Evolutionary conservation across 2,113 vertebrate species (phyloP), one percentile per base, ranked within the genome.

Genomic region (Seriola aureovittata): DNA sequence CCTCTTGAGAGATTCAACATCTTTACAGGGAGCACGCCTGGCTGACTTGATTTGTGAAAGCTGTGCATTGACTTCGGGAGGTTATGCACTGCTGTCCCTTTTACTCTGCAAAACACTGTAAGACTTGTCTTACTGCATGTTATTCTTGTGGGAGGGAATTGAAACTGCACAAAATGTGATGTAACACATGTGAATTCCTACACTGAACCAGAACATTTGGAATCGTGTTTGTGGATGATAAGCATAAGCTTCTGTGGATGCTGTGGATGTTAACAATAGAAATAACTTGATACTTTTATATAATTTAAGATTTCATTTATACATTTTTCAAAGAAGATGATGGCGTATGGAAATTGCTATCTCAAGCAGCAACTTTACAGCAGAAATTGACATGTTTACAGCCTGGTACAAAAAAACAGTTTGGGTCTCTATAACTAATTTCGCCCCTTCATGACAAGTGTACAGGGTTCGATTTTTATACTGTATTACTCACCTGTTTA

Each of bases 41-140:
- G 54, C 68, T 84, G 79, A 65, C 42, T 87, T 69, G 29, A 75
- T 84, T 73, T 80, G 63, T 73, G 57, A 84, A 70, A 23, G 42
- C 36, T 59, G 19, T 34, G 60, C 76, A 83, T 74, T 57, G 84
- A 80, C 85, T 52, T 17, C 62, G 62, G 50, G 67, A 77, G 63
- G 62, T 60, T 57, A 70, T 48, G n/a, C 32, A 52, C 68, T 23
- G 32, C 40, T 40, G 59, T 60, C 23, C 11, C 19, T 25, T 71
- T 69, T 65, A 58, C 50, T 59, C 32, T 60, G 23, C 74, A 13
- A 71, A 77, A 57, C 55, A 58, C 8, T 16, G 14, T 48, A n/a
- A 71, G 21, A 60, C 17, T 50, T 25, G 9, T 71, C 0, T 71
- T 44, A 19, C 42, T 75, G 68, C 44, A 5, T 48, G 55, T 32